Base-by-base conservation (phyloP, 2,797 vertebrate species). In the Tinamus major region DNA sequence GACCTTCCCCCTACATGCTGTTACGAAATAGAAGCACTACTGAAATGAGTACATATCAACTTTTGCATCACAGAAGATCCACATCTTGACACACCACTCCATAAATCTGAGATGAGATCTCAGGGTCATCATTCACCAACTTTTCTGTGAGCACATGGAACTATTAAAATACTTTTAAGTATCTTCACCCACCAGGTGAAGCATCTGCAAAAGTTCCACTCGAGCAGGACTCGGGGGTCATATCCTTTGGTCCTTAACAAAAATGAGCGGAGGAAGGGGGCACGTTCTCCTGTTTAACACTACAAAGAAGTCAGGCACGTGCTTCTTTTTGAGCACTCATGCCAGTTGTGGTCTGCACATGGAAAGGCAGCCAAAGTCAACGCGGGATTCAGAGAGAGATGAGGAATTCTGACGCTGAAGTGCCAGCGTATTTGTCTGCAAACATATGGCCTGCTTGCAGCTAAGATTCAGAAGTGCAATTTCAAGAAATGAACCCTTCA, bases 201-300 rank as follows among this genome's bases (percentile, higher is more conserved):
- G 15, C 39, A 58, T 21, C 26, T 7, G 23, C 14, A 31, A 18
- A 18, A 0, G 0, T 0, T 33, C 39, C 5, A 6, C 39, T 53
- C 55, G 26, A 39, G 33, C 20, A 17, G 1, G 0, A 16, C n/a
- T 31, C 68, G 42, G 49, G 76, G 29, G 14, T 0, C 10, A 55
- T 17, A 49, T 48, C 42, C 51, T 5, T 46, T 33, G 4, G 13
- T 14, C 46, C 0, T 0, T 33, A 29, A 35, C 4, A 23, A 2
- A 1, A 3, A 17, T 8, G 11, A 2, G 27, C 3, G 14, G 16
- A 10, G 13, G 19, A 35, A 87, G 68, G 9, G 55, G 35, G 51
- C 7, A 3, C 4, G 4, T 76, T 41, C 46, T 48, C 59, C 31
- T 11, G 14, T 35, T 56, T 20, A 61, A 65, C 42, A 27, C 39